A percentile compares a stretch with the other conserved stretches of the same genome.
phyloP scores from a whole-genome alignment of 2,888 invertebrate genomes.

The Idaea straminata region DNA sequence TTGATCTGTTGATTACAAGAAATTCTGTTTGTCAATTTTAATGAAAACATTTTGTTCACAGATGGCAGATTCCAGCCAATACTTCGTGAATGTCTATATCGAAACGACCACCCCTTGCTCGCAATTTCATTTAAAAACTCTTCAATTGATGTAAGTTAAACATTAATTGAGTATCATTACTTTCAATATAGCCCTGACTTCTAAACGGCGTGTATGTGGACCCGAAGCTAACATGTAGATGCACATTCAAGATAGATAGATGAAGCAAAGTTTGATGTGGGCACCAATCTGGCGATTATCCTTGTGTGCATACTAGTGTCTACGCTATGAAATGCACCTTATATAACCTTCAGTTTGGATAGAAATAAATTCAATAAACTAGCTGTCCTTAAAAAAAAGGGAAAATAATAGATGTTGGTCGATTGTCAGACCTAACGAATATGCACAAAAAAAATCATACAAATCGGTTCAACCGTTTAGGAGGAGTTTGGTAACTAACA shows the following conservation, averaged over 20 bases:
- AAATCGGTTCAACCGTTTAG: too few species aligned
- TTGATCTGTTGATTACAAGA: too few species aligned
- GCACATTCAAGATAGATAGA: background rate
- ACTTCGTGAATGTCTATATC: conserved; percentile 86
- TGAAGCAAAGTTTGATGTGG: background rate
- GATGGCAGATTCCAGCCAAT: conserved; percentile 89
- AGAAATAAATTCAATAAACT: too few species aligned
- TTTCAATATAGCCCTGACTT: too few species aligned
- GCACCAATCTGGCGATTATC: background rate
- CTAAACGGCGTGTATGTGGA: background rate
- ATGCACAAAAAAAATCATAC: too few species aligned
- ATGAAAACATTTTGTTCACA: conserved; percentile 51
- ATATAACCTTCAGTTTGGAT: too few species aligned
- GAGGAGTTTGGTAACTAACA: too few species aligned
- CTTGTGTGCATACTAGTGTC: too few species aligned
- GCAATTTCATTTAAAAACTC: conserved; percentile 87
- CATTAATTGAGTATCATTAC: background rate
- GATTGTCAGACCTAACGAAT: too few species aligned
- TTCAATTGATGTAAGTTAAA: conserved; percentile 83
- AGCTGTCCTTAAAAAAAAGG: too few species aligned
- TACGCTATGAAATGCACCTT: too few species aligned
- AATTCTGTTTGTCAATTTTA: background rate
- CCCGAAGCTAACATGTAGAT: background rate
- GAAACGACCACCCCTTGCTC: conserved; percentile 84
- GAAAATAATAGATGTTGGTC: too few species aligned